Evolutionary conservation across 2,797 vertebrate genomes (phyloP).

Genomic region (Morus bassanus): DNA sequence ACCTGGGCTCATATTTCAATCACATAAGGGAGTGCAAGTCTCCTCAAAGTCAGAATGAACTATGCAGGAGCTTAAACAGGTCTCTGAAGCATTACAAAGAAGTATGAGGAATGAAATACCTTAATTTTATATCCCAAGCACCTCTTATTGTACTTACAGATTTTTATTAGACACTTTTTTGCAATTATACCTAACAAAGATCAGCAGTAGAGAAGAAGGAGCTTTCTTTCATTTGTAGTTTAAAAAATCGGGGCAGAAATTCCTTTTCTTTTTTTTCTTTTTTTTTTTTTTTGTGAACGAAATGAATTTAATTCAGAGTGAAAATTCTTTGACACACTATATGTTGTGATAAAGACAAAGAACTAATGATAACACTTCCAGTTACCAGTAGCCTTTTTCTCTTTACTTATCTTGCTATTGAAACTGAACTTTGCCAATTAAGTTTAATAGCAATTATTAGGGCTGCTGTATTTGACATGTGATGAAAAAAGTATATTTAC

Average conservation of each 20-base stretch:
- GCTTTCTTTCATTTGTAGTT: not conserved
- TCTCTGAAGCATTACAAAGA: not conserved
- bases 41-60: not conserved
- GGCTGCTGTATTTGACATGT: conserved; percentile 3
- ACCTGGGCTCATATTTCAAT: not conserved
- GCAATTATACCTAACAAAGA: not conserved
- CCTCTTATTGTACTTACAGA: not conserved
- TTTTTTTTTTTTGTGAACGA: not conserved
- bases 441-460: conserved; percentile 6
- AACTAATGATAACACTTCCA: not conserved
- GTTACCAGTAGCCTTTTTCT: not conserved
- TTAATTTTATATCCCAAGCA: not conserved
- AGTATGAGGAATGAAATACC: not conserved
- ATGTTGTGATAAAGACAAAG: not conserved
- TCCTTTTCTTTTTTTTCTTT: not conserved
- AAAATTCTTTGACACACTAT: not conserved
- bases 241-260: not conserved
- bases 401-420: not conserved
- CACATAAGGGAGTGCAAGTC: not conserved
- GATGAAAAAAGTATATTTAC: conserved; percentile 40
- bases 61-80: not conserved
- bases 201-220: not conserved
- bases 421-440: conserved; percentile 45
- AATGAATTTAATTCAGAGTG: not conserved
- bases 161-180: not conserved